Evolutionary conservation across 2,113 vertebrate species (phyloP).

Genomic region (Polypterus bichir): DNA sequence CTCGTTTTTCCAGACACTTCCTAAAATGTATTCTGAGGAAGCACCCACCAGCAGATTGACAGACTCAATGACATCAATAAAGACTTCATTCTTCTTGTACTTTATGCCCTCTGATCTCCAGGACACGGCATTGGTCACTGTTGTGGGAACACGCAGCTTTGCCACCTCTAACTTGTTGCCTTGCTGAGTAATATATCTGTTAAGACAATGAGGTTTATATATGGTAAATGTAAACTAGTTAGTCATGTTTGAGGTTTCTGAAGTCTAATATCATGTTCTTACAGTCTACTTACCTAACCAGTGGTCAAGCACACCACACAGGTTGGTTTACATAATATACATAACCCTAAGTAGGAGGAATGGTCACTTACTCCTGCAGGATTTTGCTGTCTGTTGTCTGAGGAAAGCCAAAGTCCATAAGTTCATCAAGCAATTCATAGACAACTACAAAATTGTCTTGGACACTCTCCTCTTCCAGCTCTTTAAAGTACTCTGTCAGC

Average conservation of each 20-base stretch:
- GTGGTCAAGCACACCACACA: too few relatives aligned
- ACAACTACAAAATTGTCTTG: slow-evolving; percentile 89
- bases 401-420: slow-evolving; percentile 93
- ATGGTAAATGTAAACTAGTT: background rate
- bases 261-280: background rate
- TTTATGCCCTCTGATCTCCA: slow-evolving; percentile 87
- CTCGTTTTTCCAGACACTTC: too few relatives aligned
- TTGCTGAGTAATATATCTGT: slow-evolving; percentile 85
- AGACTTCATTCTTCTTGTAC: slow-evolving; percentile 94
- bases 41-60: slow-evolving; percentile 78
- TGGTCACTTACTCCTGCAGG: slow-evolving; percentile 72
- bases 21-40: too few relatives aligned
- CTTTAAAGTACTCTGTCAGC: slow-evolving; percentile 88
- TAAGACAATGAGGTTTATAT: too few relatives aligned
- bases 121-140: slow-evolving; percentile 86
- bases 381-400: slow-evolving; percentile 93
- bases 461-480: slow-evolving; percentile 89
- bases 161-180: slow-evolving; percentile 74
- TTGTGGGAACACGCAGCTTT: slow-evolving; percentile 69
- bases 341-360: too few relatives aligned
- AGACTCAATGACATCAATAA: slow-evolving; percentile 86
- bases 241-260: background rate
- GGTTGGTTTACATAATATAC: too few relatives aligned
- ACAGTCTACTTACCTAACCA: too few relatives aligned
- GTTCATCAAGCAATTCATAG: slow-evolving; percentile 83